phyloP scores from a whole-genome alignment of 2,888 invertebrate genomes.

The Biston stratarius region DNA sequence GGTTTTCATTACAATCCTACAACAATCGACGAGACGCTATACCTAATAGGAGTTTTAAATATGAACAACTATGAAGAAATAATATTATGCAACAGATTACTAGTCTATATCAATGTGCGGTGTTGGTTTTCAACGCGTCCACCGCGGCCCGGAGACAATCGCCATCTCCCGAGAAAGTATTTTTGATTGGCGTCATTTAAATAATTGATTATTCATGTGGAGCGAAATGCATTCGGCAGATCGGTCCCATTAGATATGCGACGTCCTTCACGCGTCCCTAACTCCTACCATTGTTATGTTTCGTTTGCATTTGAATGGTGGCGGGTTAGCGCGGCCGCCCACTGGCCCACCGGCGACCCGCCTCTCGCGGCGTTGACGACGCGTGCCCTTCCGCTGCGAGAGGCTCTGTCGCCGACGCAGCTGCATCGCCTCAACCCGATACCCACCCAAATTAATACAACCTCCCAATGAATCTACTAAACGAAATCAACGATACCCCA shows the following conservation, averaged over 20 bases:
- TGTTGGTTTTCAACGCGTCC: slow-evolving; percentile 68
- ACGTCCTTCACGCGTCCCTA: slow-evolving; percentile 86
- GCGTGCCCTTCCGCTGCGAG: slow-evolving; percentile 42
- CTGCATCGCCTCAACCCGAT: slow-evolving; percentile 40
- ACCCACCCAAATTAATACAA: slow-evolving; percentile 27
- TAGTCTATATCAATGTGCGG: slow-evolving; percentile 70
- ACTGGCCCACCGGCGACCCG: slow-evolving; percentile 65
- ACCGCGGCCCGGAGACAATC: slow-evolving; percentile 58
- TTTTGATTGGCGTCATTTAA: slow-evolving; percentile 80
- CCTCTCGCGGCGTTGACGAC: slow-evolving; percentile 67
- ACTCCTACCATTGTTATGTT: slow-evolving; percentile 83
- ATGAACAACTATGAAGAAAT: slow-evolving; percentile 83
- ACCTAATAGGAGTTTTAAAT: slow-evolving; percentile 85
- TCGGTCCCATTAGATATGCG: slow-evolving; percentile 80
- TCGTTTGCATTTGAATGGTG: slow-evolving; percentile 83
- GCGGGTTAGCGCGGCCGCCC: slow-evolving; percentile 74
- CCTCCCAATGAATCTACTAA: slow-evolving; percentile 15
- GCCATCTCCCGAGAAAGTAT: slow-evolving; percentile 69
- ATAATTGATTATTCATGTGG: slow-evolving; percentile 86
- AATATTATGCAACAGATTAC: slow-evolving; percentile 85
- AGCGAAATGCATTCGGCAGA: slow-evolving; percentile 79
- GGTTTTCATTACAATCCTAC: slow-evolving; percentile 85
- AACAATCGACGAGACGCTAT: slow-evolving; percentile 82
- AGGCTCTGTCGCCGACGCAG: slow-evolving; percentile 32
- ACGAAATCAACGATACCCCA: slow-evolving; percentile 43